A percentile compares a stretch with the other conserved stretches of the same genome.
phyloP scores from a whole-genome alignment of 2,113 vertebrate genomes.

The Mustelus asterias region DNA sequence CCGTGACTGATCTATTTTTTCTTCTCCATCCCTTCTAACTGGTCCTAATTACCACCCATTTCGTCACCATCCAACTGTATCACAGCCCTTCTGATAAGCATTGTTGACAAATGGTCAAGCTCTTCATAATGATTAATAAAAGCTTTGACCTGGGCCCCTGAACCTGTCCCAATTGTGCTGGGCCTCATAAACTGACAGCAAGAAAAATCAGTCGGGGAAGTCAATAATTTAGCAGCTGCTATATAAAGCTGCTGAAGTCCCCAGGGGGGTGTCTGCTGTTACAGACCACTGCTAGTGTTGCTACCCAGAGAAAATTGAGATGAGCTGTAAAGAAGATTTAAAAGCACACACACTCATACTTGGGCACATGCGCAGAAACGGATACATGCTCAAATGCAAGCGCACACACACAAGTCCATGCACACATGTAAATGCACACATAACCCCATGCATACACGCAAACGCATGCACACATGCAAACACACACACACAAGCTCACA shows the following conservation, averaged over 20 bases:
- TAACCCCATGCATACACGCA: neutral
- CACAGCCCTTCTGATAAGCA: neutral
- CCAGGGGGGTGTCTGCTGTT: neutral
- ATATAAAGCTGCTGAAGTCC: conserved; percentile 12
- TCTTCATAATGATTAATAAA: neutral
- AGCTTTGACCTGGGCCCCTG: neutral
- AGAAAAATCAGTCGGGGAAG: neutral
- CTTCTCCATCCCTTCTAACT: neutral
- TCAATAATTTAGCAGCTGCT: conserved; percentile 16
- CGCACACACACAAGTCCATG: neutral
- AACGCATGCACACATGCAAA: neutral
- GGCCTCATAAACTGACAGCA: neutral
- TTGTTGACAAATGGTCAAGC: neutral
- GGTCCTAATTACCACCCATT: neutral
- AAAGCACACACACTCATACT: neutral
- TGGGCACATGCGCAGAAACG: neutral
- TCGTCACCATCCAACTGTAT: neutral
- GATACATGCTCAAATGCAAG: neutral
- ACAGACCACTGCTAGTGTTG: neutral
- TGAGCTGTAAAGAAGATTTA: neutral
- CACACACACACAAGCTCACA: too few relatives aligned
- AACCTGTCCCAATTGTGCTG: neutral
- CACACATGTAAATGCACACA: neutral
- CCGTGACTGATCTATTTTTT: neutral
- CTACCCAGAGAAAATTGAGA: neutral